phyloP scores from a whole-genome alignment of 2,113 vertebrate species.

The Petrocephalus microphthalmus region DNA sequence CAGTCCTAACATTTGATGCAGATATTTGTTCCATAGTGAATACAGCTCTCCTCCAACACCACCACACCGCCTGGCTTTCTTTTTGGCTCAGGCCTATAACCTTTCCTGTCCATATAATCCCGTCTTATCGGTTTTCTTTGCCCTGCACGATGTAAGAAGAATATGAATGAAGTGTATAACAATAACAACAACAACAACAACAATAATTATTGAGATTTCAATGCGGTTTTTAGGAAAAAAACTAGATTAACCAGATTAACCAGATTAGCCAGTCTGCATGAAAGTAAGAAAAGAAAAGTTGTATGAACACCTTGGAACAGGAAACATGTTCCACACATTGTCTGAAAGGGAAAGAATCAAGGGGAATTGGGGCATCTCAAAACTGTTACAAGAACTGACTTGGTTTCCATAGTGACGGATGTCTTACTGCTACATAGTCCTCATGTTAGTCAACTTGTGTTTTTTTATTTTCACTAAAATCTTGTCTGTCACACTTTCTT shows the following conservation, averaged over 20 bases:
- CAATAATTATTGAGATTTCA: too few species aligned
- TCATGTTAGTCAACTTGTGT: not conserved
- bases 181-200: too few species aligned
- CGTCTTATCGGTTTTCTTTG: not conserved
- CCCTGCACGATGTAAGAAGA: not conserved
- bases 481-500: not conserved
- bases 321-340: not conserved
- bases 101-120: not conserved
- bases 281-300: not conserved
- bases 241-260: too few species aligned
- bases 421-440: not conserved
- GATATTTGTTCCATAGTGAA: not conserved
- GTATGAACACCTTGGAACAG: not conserved
- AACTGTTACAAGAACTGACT: not conserved
- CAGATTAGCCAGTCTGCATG: not conserved
- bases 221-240: too few species aligned
- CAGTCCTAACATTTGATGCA: not conserved
- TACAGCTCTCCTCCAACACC: not conserved
- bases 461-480: not conserved
- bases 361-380: not conserved
- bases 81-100: not conserved
- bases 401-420: not conserved
- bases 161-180: not conserved
- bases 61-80: not conserved
- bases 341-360: not conserved